Conservation (phyloP, 2,113 vertebrate genomes). For the Gymnorhina tibicen region DNA sequence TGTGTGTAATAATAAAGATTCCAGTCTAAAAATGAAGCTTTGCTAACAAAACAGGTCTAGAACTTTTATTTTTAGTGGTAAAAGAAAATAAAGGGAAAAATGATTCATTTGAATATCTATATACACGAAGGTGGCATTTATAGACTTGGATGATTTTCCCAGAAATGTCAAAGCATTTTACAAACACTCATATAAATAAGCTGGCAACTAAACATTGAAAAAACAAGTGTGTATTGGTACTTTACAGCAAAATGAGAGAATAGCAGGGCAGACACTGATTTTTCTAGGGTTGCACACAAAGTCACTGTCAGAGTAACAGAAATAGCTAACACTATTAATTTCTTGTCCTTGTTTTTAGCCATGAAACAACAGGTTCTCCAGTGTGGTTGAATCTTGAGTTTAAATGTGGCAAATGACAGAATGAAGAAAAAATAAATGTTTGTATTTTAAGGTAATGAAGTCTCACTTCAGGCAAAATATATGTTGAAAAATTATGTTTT, state of each 20-base stretch:
- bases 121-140: not conserved
- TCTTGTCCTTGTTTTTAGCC: not conserved
- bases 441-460: not conserved
- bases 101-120: not conserved
- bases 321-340: not conserved
- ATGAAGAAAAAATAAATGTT: not conserved
- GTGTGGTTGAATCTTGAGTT: not conserved
- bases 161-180: not conserved
- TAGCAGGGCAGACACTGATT: not conserved
- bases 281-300: not conserved
- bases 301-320: not conserved
- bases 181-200: not conserved
- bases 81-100: not conserved
- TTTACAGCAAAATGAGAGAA: not conserved
- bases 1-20: not conserved
- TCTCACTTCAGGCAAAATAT: not conserved
- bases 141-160: not conserved
- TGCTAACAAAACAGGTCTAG: not conserved
- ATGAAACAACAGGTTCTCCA: not conserved
- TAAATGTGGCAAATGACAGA: not conserved
- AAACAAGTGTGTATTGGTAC: not conserved
- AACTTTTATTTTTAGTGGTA: not conserved
- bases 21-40: not conserved
- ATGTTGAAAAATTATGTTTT: not conserved
- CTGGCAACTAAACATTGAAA: not conserved